Percentiles rank a stretch among this genome's conserved stretches.
These are phyloP conservation scores for Archocentrus centrarchus DNA, from an alignment of 2,113 vertebrate genomes.

Conservation along the genomic window DNA sequence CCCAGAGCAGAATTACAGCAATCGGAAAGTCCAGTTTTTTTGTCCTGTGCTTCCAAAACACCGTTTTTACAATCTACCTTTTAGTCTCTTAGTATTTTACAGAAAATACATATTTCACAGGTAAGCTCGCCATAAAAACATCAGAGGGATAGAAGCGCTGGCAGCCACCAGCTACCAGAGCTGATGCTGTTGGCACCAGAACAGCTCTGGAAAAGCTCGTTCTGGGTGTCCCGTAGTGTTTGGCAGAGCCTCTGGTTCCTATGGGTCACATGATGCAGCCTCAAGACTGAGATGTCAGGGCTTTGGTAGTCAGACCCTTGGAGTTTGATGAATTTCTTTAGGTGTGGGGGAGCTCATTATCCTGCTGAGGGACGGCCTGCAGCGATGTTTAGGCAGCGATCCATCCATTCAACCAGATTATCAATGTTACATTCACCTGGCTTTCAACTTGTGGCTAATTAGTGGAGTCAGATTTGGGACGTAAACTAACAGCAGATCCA, in stretches of 20 bases:
- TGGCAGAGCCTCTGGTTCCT: neutral
- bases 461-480: neutral
- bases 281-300: too few relatives aligned
- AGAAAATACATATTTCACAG: too few relatives aligned
- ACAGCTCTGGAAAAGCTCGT: neutral
- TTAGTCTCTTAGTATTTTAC: too few relatives aligned
- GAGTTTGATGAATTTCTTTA: rapidly evolving
- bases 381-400: rapidly evolving
- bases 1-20: rapidly evolving
- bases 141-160: too few relatives aligned
- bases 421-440: neutral
- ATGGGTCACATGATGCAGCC: neutral
- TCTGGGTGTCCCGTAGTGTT: neutral
- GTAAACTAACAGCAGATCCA: neutral
- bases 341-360: neutral
- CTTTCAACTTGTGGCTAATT: neutral
- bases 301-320: too few relatives aligned
- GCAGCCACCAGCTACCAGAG: neutral
- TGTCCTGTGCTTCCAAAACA: neutral
- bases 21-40: neutral
- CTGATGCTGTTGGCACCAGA: neutral
- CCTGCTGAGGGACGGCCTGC: neutral
- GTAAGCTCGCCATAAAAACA: too few relatives aligned
- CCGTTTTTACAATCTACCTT: neutral
- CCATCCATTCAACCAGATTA: neutral